These are phyloP conservation scores for Kryptopterus vitreolus DNA, from an alignment of 2,797 vertebrate species.

Conservation along the genomic window DNA sequence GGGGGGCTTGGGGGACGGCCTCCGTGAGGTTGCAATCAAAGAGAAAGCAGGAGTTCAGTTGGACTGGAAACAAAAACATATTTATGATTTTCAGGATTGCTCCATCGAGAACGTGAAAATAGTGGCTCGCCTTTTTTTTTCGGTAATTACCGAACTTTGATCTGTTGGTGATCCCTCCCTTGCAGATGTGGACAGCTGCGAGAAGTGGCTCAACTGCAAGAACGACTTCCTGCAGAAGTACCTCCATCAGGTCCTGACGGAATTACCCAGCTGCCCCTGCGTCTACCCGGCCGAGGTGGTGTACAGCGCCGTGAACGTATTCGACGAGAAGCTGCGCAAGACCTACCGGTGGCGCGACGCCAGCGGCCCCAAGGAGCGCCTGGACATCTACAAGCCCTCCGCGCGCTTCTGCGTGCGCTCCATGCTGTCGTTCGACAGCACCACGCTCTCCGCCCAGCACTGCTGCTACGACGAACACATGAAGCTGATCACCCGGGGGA, in stretches of 20 bases:
- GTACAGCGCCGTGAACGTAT: conserved; percentile 82
- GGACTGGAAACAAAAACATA: conserved; percentile 41
- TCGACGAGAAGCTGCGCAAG: conserved; percentile 74
- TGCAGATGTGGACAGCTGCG: conserved; percentile 92
- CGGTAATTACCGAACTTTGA: conserved; percentile 17
- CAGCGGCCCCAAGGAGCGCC: conserved; percentile 86
- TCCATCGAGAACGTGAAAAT: conserved; percentile 54
- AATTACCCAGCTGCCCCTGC: conserved; percentile 93
- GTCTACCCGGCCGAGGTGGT: conserved; percentile 86
- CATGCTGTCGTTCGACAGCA: conserved; percentile 85
- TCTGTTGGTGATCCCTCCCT: neutral
- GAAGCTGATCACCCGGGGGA: conserved; percentile 88
- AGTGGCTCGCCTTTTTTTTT: conserved; percentile 37
- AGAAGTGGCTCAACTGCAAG: conserved; percentile 95
- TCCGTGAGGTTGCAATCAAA: conserved; percentile 40
- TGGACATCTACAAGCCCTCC: conserved; percentile 92
- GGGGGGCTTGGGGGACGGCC: conserved; percentile 27
- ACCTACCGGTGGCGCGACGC: conserved; percentile 90
- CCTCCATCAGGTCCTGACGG: conserved; percentile 83
- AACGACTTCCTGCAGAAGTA: conserved; percentile 92
- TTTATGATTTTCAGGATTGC: conserved; percentile 50
- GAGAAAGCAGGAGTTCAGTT: conserved; percentile 47
- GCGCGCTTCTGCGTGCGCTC: conserved; percentile 90
- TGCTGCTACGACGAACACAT: conserved; percentile 89
- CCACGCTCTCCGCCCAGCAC: conserved; percentile 89